Conservation (phyloP, 2,888 invertebrate genomes). For the Macaria liturata region DNA sequence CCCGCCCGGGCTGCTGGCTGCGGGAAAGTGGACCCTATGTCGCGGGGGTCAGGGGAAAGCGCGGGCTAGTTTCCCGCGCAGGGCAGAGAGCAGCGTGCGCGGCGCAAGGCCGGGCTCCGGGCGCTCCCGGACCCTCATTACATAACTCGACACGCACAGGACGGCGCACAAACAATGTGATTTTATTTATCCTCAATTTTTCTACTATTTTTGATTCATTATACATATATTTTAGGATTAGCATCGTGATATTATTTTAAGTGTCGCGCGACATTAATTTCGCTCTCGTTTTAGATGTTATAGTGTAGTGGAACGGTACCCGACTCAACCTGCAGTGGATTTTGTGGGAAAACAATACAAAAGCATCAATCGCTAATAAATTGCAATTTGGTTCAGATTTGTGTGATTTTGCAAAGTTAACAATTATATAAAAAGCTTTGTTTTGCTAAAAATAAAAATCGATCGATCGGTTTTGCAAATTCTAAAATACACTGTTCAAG, state of each 20-base stretch:
- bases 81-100: conserved; percentile 40
- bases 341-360: conserved; percentile 36
- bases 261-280: conserved; percentile 66
- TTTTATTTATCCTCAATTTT: conserved; percentile 75
- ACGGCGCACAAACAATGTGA: conserved; percentile 83
- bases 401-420: conserved; percentile 7
- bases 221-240: conserved; percentile 77
- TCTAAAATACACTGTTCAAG: conserved; percentile 1
- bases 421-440: conserved; percentile 5
- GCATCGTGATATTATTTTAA: conserved; percentile 72
- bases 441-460: conserved; percentile 27
- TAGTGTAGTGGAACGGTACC: conserved; percentile 53
- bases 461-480: conserved; percentile 45
- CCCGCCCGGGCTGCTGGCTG: conserved; percentile 17
- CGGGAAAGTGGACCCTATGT: conserved; percentile 20
- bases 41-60: conserved; percentile 18
- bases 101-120: conserved; percentile 47
- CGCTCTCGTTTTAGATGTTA: conserved; percentile 58
- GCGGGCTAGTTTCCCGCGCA: conserved; percentile 42
- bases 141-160: conserved; percentile 81
- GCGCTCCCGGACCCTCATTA: conserved; percentile 73
- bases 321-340: conserved; percentile 53
- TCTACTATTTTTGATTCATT: conserved; percentile 74
- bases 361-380: conserved; percentile 29
- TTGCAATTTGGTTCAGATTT: background rate